Percentiles rank a stretch among this genome's conserved stretches.
Evolutionary conservation across 2,888 invertebrate species (phyloP).

Genomic region (Diogma glabrata): DNA sequence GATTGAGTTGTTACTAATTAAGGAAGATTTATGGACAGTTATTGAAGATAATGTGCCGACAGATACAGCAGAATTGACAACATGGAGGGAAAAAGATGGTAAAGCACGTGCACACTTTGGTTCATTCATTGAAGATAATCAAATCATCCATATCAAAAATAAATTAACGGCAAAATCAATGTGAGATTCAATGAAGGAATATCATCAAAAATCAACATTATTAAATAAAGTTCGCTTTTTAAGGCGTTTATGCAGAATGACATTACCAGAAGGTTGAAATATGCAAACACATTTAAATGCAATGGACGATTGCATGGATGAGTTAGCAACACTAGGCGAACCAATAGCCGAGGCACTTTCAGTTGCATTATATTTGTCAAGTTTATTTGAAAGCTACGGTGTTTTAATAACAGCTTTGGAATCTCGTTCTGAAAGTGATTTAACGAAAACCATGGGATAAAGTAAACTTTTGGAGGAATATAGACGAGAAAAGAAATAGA

Average conservation of each 20-base stretch:
- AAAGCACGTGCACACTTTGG: background rate
- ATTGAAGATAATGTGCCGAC: background rate
- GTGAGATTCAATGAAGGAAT: conserved; percentile 1
- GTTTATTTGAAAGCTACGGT: too few relatives aligned
- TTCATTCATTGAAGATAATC: background rate
- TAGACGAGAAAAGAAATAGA: conserved; percentile 12
- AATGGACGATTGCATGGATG: background rate
- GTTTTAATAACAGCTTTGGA: conserved; percentile 11
- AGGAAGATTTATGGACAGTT: background rate
- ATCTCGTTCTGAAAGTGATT: conserved; percentile 2
- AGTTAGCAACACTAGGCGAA: background rate
- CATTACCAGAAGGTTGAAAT: background rate
- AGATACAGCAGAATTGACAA: background rate
- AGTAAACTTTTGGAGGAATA: conserved; percentile 15
- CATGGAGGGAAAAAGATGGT: background rate
- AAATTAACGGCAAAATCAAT: background rate
- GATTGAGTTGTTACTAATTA: too few relatives aligned
- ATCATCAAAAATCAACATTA: conserved; percentile 4
- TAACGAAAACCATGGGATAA: conserved; percentile 16
- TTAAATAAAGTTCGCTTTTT: background rate
- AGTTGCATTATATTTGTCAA: conserved; percentile 4
- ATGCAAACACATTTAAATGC: background rate
- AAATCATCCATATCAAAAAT: background rate
- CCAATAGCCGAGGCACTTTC: background rate
- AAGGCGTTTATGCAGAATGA: background rate